A percentile compares a stretch with the other conserved stretches of the same genome.
Evolutionary conservation across 2,113 vertebrate species (phyloP).

Genomic region (Dipodomys spectabilis): DNA sequence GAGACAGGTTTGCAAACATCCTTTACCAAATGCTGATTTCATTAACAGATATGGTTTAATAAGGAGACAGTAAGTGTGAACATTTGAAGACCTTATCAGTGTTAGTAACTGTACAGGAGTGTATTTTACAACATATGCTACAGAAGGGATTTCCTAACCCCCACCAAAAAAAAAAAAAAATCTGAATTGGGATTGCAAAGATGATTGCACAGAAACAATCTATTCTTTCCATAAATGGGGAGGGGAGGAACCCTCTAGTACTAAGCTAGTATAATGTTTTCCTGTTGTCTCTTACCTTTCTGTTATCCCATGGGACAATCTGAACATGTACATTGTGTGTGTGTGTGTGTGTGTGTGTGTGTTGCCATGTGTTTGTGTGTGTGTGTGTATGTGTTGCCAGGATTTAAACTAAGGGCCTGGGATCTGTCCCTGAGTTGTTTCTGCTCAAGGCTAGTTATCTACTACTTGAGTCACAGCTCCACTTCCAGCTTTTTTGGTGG

Average conservation of each 20-base stretch:
- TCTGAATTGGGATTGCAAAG: neutral
- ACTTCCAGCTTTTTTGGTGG: neutral
- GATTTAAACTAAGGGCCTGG: too few relatives aligned
- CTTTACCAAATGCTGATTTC: neutral
- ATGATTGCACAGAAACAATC: conserved; percentile 1
- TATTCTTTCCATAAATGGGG: neutral
- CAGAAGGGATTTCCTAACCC: neutral
- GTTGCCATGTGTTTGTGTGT: too few relatives aligned
- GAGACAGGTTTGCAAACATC: conserved; percentile 42
- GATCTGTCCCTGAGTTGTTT: too few relatives aligned
- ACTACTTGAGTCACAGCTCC: too few relatives aligned
- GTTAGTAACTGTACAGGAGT: neutral
- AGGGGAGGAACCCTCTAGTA: neutral
- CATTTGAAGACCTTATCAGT: conserved; percentile 24
- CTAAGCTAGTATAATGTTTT: neutral
- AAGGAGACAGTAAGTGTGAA: neutral
- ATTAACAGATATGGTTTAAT: conserved; percentile 24
- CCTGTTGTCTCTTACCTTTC: neutral
- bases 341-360: too few relatives aligned
- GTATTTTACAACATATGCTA: conserved; percentile 43
- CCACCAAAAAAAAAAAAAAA: conserved; percentile 43
- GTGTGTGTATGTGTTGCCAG: too few relatives aligned
- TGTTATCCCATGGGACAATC: neutral
- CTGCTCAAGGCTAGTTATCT: too few relatives aligned
- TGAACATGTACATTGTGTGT: too few relatives aligned